A percentile compares a stretch with the other conserved stretches of the same genome.
These are phyloP conservation scores for Phalacrocorax pelagicus DNA, from an alignment of 2,113 vertebrate genomes.

Conservation along the genomic window DNA sequence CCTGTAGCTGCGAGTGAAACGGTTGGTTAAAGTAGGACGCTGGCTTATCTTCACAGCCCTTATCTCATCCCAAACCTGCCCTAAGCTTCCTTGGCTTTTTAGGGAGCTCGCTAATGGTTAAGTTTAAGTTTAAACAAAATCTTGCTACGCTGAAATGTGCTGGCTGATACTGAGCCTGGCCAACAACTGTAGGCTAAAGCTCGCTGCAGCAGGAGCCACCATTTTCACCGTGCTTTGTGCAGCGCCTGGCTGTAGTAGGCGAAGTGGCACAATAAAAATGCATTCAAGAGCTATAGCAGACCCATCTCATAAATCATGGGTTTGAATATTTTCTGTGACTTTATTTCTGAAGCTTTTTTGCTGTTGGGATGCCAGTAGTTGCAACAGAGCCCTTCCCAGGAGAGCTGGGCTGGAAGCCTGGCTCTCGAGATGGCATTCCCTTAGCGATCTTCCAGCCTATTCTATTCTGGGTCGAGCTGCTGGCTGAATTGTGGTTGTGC, in stretches of 20 bases:
- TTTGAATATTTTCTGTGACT: background rate
- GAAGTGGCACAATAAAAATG: fast-evolving
- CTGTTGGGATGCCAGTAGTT: background rate
- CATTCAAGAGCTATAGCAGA: background rate
- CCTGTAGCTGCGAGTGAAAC: fast-evolving
- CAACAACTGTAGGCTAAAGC: background rate
- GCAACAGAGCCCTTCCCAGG: background rate
- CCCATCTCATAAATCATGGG: background rate
- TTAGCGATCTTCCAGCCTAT: background rate
- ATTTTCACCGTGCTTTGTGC: background rate
- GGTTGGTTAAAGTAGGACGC: fast-evolving
- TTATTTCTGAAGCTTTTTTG: background rate
- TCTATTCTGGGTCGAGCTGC: background rate
- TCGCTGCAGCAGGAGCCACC: background rate
- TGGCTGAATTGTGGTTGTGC: background rate
- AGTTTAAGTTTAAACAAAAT: background rate
- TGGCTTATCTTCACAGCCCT: background rate
- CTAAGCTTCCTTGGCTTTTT: no score
- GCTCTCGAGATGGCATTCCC: background rate
- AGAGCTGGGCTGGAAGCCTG: background rate
- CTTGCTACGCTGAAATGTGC: no score
- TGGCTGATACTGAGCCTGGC: background rate
- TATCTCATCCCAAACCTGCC: background rate
- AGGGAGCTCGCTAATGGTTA: background rate
- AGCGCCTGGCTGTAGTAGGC: background rate